A percentile compares a stretch with the other conserved stretches of the same genome.
Evolutionary conservation across 1,140 invertebrate species (phyloP).

Genomic region (Drosophila pachea): DNA sequence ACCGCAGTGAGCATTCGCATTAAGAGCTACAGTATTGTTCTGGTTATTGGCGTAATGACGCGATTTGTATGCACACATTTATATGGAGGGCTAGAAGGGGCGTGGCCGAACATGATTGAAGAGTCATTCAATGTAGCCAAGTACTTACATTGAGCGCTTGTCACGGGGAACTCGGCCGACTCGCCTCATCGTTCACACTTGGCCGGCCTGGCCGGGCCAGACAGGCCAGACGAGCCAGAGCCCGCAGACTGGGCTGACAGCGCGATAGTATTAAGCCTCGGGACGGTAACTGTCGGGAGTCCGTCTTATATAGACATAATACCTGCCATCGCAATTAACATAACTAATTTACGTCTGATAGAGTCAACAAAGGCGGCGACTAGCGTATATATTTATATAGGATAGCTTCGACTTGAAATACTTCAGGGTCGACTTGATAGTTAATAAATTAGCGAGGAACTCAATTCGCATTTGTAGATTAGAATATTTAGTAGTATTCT

Average conservation of each 20-base stretch:
- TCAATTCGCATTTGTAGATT: neutral
- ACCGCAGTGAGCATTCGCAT: constrained; percentile 6
- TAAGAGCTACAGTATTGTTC: constrained; percentile 3
- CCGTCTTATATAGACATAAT: constrained; percentile 32
- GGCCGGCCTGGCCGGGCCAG: too few species aligned
- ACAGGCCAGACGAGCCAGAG: too few species aligned
- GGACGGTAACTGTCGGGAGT: constrained; percentile 12
- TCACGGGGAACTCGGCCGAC: constrained; percentile 37
- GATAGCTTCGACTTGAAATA: neutral
- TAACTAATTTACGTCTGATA: constrained; percentile 12
- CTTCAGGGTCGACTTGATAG: neutral
- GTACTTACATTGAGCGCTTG: constrained; percentile 5
- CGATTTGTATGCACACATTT: constrained; percentile 51
- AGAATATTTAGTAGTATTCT: neutral
- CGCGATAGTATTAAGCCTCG: too few species aligned
- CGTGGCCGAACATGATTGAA: constrained; percentile 7
- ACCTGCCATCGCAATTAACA: constrained; percentile 27
- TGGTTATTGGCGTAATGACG: constrained; percentile 35
- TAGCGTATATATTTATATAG: neutral
- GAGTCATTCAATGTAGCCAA: neutral
- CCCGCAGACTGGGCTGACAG: too few species aligned
- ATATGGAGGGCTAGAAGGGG: neutral
- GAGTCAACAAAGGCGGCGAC: too few species aligned
- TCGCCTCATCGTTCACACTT: neutral
- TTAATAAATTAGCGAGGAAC: too few species aligned